Conservation (phyloP, 2,113 vertebrate genomes). For the Donacobius atricapilla region DNA sequence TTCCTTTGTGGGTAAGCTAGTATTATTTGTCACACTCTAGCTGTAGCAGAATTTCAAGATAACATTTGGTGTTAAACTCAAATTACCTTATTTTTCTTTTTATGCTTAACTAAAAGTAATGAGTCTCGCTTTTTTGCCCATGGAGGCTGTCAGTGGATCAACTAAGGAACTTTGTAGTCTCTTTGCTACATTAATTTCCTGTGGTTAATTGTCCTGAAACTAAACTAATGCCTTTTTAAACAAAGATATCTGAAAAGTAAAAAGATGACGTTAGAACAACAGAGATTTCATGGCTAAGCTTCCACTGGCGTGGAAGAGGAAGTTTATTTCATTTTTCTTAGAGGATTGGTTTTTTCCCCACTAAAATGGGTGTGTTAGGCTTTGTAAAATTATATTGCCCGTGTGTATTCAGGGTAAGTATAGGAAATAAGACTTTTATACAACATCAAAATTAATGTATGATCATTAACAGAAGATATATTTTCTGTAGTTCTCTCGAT, state of each 20-base stretch:
- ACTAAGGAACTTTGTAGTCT: neutral
- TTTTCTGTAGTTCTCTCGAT: neutral
- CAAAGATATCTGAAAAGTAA: neutral
- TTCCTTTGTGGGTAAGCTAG: neutral
- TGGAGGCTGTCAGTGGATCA: neutral
- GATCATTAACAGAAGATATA: neutral
- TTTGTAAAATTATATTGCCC: neutral
- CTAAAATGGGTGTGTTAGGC: neutral
- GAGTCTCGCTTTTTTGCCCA: neutral
- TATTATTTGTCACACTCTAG: neutral
- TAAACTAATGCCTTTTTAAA: neutral
- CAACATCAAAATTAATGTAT: neutral
- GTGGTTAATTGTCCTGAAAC: neutral
- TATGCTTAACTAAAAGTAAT: neutral
- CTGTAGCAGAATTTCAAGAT: slow-evolving; percentile 16
- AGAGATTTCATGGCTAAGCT: neutral
- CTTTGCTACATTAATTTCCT: neutral
- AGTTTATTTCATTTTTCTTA: neutral
- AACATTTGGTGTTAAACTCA: neutral
- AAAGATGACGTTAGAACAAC: neutral
- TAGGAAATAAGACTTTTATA: neutral
- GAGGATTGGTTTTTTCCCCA: neutral
- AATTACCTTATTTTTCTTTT: neutral
- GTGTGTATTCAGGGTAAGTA: rapidly evolving
- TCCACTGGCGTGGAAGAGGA: neutral